A percentile compares a stretch with the other conserved stretches of the same genome.
Evolutionary conservation across 2,888 invertebrate species (phyloP).

Genomic region (Ptychoptera contaminata): DNA sequence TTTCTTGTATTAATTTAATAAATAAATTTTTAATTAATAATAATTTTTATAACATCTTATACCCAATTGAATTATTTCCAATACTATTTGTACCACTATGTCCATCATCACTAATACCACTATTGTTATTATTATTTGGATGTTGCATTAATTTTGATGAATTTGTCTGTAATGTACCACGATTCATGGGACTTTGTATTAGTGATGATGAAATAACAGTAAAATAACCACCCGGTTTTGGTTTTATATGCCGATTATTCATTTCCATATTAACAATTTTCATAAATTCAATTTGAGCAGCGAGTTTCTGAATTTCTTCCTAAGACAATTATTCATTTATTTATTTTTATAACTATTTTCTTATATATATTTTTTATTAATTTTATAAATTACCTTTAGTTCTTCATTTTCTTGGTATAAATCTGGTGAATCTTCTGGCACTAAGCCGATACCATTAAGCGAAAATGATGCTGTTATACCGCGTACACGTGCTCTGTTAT

Average conservation of each 20-base stretch:
- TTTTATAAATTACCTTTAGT: conserved; percentile 47
- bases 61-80: conserved; percentile 22
- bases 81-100: conserved; percentile 19
- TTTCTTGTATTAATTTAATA: too few relatives aligned
- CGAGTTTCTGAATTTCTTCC: conserved; percentile 84
- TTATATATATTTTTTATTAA: background rate
- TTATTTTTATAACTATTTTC: background rate
- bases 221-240: conserved; percentile 70
- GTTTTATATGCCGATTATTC: conserved; percentile 77
- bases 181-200: conserved; percentile 27
- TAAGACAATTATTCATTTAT: conserved; percentile 20
- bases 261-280: conserved; percentile 88
- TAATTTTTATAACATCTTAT: conserved; percentile 4
- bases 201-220: conserved; percentile 40
- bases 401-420: conserved; percentile 83
- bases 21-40: background rate
- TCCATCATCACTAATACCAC: conserved; percentile 12
- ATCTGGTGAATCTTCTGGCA: conserved; percentile 72
- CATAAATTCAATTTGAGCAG: conserved; percentile 86
- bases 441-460: conserved; percentile 69
- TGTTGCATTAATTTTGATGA: conserved; percentile 12
- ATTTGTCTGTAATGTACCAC: conserved; percentile 11
- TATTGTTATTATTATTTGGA: conserved; percentile 13
- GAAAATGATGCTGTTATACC: conserved; percentile 77
- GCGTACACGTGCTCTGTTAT: conserved; percentile 64